Percentiles rank a stretch among this genome's conserved stretches.
These are phyloP conservation scores for Limnephilus lunatus DNA, from an alignment of 2,888 invertebrate species.

Conservation along the genomic window DNA sequence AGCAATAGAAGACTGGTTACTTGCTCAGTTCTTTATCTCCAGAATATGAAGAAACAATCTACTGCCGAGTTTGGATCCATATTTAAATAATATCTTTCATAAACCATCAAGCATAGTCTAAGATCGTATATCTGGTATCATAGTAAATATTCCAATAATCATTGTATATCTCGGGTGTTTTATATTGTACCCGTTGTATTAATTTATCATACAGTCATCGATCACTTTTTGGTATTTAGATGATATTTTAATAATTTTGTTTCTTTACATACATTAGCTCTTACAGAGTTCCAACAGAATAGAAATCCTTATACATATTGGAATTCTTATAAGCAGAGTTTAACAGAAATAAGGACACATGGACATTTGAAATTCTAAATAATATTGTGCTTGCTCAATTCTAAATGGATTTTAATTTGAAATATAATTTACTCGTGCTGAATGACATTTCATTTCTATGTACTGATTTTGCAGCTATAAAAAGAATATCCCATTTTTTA, in stretches of 20 bases:
- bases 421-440: background rate
- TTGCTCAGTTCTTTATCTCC: conserved; percentile 26
- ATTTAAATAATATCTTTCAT: conserved; percentile 41
- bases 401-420: background rate
- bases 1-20: background rate
- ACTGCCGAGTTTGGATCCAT: conserved; percentile 39
- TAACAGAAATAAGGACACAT: background rate
- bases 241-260: background rate
- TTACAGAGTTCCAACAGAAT: background rate
- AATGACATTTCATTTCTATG: background rate
- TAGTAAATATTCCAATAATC: conserved; percentile 17
- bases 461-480: background rate
- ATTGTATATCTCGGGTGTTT: background rate
- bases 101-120: conserved; percentile 20
- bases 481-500: background rate
- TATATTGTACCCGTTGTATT: background rate
- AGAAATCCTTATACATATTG: background rate
- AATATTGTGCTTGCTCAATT: background rate
- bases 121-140: conserved; percentile 38
- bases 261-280: background rate
- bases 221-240: background rate
- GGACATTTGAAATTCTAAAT: background rate
- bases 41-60: conserved; percentile 23
- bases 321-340: background rate
- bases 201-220: background rate